Conservation (phyloP, 2,888 invertebrate genomes). For the Agrilus biguttatus region DNA sequence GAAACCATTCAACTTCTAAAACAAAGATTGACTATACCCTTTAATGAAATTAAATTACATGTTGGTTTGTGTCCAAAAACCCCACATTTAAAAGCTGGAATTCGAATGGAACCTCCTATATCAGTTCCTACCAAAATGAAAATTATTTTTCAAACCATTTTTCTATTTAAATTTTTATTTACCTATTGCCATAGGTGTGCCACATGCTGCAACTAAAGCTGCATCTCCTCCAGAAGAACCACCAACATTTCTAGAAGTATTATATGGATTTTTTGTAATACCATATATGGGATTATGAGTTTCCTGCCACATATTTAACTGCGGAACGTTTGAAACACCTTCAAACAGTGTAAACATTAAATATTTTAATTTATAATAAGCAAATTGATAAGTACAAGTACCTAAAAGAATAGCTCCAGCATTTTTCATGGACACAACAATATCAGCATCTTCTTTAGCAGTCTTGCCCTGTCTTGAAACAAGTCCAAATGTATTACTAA, state of each 20-base stretch:
- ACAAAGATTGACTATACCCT: conserved; percentile 24
- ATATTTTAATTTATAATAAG: neutral
- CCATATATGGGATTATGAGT: conserved; percentile 80
- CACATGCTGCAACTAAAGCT: conserved; percentile 60
- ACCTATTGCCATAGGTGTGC: conserved; percentile 74
- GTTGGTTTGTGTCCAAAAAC: conserved; percentile 74
- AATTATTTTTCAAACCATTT: neutral
- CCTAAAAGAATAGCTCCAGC: conserved; percentile 81
- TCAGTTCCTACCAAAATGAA: conserved; percentile 48
- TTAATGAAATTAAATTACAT: conserved; percentile 28
- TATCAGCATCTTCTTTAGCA: conserved; percentile 63
- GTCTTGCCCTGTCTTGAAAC: conserved; percentile 42
- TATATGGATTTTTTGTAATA: conserved; percentile 82
- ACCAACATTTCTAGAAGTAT: conserved; percentile 69
- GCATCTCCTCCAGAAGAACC: conserved; percentile 89
- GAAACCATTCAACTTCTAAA: conserved; percentile 15
- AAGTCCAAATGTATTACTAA: conserved; percentile 56
- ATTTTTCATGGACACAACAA: conserved; percentile 52
- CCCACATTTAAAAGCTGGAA: conserved; percentile 84
- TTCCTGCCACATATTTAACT: conserved; percentile 87
- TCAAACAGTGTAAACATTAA: neutral
- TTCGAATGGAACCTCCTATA: conserved; percentile 92
- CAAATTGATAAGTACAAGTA: conserved; percentile 24
- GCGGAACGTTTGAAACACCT: conserved; percentile 73
- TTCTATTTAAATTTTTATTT: conserved; percentile 13